A percentile compares a stretch with the other conserved stretches of the same genome.
Conservation (phyloP, 2,113 vertebrate species). For the Turnix velox region DNA sequence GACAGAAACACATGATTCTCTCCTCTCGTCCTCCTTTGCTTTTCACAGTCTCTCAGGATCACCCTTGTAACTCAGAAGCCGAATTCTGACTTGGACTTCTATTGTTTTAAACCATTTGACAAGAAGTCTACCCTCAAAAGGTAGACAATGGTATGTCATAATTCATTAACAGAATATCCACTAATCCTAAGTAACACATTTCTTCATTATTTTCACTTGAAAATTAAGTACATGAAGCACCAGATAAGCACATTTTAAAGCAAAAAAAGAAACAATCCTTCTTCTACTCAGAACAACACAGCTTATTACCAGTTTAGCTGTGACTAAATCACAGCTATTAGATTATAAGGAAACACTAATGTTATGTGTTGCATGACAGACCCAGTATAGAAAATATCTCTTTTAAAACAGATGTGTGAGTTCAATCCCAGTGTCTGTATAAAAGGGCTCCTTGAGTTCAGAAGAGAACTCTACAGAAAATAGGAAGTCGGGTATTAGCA, state of each 20-base stretch:
- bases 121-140: neutral
- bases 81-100: neutral
- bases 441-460: neutral
- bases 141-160: neutral
- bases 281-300: neutral
- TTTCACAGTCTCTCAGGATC: neutral
- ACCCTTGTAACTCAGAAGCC: neutral
- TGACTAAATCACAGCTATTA: neutral
- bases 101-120: neutral
- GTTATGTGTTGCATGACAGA: neutral
- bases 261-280: neutral
- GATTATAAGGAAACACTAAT: neutral
- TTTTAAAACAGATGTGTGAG: neutral
- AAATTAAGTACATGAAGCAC: neutral
- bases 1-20: neutral
- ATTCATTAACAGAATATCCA: slow-evolving; percentile 1
- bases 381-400: neutral
- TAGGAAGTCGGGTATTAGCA: neutral
- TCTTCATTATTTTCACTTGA: neutral
- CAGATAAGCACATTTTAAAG: neutral
- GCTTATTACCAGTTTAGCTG: neutral
- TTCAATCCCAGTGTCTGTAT: neutral
- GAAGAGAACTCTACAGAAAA: neutral
- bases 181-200: neutral
- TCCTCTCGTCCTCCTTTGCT: neutral